Evolutionary conservation across 2,113 vertebrate genomes (phyloP).

Genomic region (Ailurus styani): DNA sequence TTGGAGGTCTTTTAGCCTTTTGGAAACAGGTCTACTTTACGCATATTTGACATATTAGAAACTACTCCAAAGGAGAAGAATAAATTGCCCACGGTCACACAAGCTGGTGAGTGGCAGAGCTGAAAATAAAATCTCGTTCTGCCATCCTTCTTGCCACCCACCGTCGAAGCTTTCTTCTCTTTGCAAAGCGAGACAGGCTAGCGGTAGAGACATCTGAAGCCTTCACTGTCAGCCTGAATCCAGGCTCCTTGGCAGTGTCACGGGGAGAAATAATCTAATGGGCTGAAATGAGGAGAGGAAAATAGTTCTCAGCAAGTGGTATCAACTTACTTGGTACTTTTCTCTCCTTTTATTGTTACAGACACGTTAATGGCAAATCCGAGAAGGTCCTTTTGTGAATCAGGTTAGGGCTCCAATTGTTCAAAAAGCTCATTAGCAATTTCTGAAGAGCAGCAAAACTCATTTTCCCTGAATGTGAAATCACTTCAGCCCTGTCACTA

Average conservation of each 20-base stretch:
- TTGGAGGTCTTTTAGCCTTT: not conserved
- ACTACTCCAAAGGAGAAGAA: not conserved
- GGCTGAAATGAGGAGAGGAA: not conserved
- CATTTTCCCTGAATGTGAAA: constrained; percentile 54
- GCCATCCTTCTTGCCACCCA: not conserved
- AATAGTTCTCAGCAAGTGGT: constrained; percentile 9
- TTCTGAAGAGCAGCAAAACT: constrained; percentile 46
- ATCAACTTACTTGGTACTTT: not conserved
- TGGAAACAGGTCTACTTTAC: not conserved
- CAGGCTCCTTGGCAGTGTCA: not conserved
- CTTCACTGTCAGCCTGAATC: not conserved
- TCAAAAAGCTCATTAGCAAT: constrained; percentile 53
- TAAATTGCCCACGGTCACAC: not conserved
- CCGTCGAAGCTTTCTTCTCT: not conserved
- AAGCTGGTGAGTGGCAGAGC: not conserved
- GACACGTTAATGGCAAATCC: constrained; percentile 26
- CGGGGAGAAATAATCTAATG: not conserved
- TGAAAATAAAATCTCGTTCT: not conserved
- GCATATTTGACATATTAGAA: not conserved
- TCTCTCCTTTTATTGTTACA: constrained; percentile 10
- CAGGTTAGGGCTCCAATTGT: constrained; percentile 6
- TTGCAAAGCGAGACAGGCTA: not conserved
- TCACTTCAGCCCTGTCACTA: constrained; percentile 45
- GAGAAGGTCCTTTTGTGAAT: constrained; percentile 21
- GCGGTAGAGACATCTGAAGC: not conserved